phyloP scores from a whole-genome alignment of 2,888 invertebrate genomes.

The Eristalinus aeneus region DNA sequence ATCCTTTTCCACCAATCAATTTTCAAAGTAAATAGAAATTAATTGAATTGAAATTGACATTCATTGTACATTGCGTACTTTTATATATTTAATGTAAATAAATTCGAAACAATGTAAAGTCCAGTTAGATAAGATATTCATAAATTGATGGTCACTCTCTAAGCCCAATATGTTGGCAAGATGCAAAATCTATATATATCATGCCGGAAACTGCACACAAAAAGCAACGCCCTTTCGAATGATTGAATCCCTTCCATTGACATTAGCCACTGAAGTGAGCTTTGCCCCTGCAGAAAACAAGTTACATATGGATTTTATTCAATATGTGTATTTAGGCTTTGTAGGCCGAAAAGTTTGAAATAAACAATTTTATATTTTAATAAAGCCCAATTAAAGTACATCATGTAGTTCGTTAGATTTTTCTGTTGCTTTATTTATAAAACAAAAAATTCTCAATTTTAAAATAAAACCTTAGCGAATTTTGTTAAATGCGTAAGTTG shows the following conservation, averaged over 20 bases:
- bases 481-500: no score
- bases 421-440: not conserved
- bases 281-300: not conserved
- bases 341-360: not conserved
- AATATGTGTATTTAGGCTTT: not conserved
- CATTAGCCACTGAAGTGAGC: not conserved
- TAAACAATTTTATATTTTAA: not conserved
- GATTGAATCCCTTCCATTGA: not conserved
- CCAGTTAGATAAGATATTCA: not conserved
- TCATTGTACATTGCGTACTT: not conserved
- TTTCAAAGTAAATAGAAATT: not conserved
- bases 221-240: not conserved
- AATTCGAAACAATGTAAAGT: not conserved
- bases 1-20: not conserved
- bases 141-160: not conserved
- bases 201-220: not conserved
- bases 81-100: not conserved
- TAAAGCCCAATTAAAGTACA: not conserved
- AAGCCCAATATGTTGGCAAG: not conserved
- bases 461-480: no score
- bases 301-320: not conserved
- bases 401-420: no score
- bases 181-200: not conserved
- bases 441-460: not conserved
- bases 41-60: not conserved